Evolutionary conservation across 2,797 vertebrate species (phyloP).

Genomic region (Brachymystax lenok): DNA sequence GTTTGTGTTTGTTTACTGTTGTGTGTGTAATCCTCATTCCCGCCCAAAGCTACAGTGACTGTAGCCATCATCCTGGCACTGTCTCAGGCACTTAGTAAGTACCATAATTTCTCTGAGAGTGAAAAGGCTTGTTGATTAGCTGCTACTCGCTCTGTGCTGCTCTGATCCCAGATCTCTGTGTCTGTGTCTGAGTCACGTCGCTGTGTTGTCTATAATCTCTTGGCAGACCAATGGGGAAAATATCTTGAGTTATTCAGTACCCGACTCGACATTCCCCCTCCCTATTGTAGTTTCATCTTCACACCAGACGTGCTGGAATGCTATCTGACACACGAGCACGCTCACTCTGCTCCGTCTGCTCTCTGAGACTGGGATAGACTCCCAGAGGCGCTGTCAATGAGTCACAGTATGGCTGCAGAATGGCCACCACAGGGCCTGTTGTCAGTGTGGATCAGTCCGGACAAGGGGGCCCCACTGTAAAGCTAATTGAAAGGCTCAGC

Average conservation of each 20-base stretch:
- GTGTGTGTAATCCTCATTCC: not conserved
- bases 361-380: constrained; percentile 29
- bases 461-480: constrained; percentile 1
- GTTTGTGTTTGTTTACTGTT: not conserved
- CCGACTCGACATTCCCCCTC: not conserved
- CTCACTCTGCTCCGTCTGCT: constrained; percentile 4
- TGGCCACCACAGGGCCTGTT: not conserved
- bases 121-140: not conserved
- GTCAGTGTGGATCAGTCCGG: not conserved
- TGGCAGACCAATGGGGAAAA: not conserved
- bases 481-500: constrained; percentile 37
- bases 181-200: not conserved
- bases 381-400: constrained; percentile 24
- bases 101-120: not conserved
- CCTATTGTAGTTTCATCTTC: not conserved
- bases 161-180: not conserved
- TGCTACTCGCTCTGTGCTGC: not conserved
- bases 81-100: not conserved
- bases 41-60: not conserved
- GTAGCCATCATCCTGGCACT: not conserved
- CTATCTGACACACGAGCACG: not conserved
- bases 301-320: not conserved
- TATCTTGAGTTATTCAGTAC: not conserved
- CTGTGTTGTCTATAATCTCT: not conserved
- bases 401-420: constrained; percentile 2